A percentile compares a stretch with the other conserved stretches of the same genome.
These are phyloP conservation scores for Potamilus streckersoni DNA, from an alignment of 1,140 invertebrate genomes.

Conservation along the genomic window DNA sequence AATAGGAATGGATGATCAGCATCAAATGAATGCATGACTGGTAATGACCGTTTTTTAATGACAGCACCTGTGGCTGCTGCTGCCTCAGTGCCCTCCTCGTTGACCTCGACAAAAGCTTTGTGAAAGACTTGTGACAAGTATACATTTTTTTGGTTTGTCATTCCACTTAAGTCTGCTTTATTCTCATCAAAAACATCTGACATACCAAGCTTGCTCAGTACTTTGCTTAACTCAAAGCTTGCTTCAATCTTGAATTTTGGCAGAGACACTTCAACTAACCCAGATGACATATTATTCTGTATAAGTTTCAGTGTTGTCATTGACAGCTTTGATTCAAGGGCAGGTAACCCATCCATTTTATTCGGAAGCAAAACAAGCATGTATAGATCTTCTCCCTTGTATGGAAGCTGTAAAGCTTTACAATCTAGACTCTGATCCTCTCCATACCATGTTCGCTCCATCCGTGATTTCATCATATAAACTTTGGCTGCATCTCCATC, in stretches of 20 bases:
- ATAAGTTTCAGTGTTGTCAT: slow-evolving; percentile 64
- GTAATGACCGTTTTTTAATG: neutral
- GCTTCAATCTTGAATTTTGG: slow-evolving; percentile 78
- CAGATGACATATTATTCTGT: neutral
- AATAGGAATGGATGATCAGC: slow-evolving; percentile 80
- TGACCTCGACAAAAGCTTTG: slow-evolving; percentile 72
- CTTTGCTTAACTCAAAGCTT: slow-evolving; percentile 69
- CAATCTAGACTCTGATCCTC: slow-evolving; percentile 80
- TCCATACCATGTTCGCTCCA: slow-evolving; percentile 69
- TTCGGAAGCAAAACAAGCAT: slow-evolving; percentile 84
- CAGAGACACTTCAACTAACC: slow-evolving; percentile 60
- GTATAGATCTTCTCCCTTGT: slow-evolving; percentile 72
- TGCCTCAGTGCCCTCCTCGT: slow-evolving; percentile 53
- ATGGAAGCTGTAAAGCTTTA: slow-evolving; percentile 79
- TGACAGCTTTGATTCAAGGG: slow-evolving; percentile 71
- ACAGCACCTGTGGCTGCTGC: slow-evolving; percentile 41
- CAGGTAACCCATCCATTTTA: slow-evolving; percentile 48
- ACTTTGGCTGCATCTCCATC: slow-evolving; percentile 20
- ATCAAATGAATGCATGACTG: slow-evolving; percentile 71
- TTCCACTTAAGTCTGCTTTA: slow-evolving; percentile 53
- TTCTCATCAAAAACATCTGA: slow-evolving; percentile 47
- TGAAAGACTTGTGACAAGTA: slow-evolving; percentile 65
- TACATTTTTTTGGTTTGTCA: slow-evolving; percentile 26
- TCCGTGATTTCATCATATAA: slow-evolving; percentile 49
- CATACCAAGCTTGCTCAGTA: slow-evolving; percentile 70